phyloP scores from a whole-genome alignment of 2,888 invertebrate genomes.

The Drosophila putrida region DNA sequence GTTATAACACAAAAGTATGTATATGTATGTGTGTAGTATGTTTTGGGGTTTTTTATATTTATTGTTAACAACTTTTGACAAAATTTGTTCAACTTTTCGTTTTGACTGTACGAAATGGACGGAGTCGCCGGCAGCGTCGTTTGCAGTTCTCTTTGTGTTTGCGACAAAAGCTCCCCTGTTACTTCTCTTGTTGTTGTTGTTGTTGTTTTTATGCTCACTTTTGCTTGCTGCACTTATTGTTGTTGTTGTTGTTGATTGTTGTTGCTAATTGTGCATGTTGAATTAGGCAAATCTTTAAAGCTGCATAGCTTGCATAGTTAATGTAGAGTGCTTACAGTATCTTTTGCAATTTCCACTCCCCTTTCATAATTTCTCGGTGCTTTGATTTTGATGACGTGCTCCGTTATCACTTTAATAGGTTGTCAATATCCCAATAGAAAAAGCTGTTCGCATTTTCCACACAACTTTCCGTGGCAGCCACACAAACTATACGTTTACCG shows the following conservation, averaged over 20 bases:
- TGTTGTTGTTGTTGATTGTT: constrained; percentile 14
- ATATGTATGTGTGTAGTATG: constrained; percentile 3
- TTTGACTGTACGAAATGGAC: constrained; percentile 19
- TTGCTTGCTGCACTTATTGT: constrained; percentile 8
- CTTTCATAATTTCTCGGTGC: constrained; percentile 33
- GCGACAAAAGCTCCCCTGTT: constrained; percentile 21
- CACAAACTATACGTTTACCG: constrained; percentile 48
- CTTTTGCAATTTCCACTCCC: constrained; percentile 15
- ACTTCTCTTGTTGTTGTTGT: constrained; percentile 11
- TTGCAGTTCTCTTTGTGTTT: constrained; percentile 22
- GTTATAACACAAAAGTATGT: constrained; percentile 25
- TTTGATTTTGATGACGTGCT: constrained; percentile 68
- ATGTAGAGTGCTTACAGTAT: constrained; percentile 2
- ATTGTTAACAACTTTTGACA: constrained; percentile 39
- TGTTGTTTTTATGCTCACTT: constrained; percentile 1
- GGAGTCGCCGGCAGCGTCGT: constrained; percentile 22
- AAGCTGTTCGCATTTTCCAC: constrained; percentile 44
- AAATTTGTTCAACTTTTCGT: constrained; percentile 24
- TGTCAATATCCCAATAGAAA: constrained; percentile 68
- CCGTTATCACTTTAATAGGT: constrained; percentile 76
- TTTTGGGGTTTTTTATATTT: constrained; percentile 41
- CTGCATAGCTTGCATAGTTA: constrained; percentile 4
- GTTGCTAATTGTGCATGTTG: constrained; percentile 37
- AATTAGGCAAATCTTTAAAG: constrained; percentile 31
- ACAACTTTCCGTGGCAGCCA: constrained; percentile 37